Conservation (phyloP, 2,797 vertebrate species). For the Melanitta fusca region DNA sequence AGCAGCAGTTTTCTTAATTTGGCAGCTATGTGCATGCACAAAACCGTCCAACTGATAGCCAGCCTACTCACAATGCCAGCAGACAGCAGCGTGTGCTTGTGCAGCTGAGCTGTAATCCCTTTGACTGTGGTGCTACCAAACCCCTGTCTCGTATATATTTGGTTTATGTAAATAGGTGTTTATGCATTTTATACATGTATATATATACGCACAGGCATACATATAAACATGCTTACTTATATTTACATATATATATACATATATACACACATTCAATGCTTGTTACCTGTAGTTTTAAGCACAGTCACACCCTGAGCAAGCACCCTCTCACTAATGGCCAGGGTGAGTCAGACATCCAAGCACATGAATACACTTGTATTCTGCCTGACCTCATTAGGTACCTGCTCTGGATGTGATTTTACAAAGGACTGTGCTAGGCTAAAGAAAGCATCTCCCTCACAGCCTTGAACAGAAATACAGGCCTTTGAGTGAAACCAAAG, state of each 20-base stretch:
- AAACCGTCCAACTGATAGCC: neutral
- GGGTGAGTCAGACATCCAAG: neutral
- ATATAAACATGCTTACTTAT: neutral
- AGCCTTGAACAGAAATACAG: neutral
- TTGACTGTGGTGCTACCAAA: neutral
- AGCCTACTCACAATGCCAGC: neutral
- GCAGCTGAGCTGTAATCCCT: neutral
- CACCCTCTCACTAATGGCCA: neutral
- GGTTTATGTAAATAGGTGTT: neutral
- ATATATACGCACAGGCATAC: neutral
- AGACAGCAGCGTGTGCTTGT: neutral
- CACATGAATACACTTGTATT: neutral
- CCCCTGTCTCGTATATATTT: neutral
- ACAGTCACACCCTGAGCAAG: neutral
- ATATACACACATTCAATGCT: neutral
- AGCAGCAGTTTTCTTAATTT: neutral
- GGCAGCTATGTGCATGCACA: neutral
- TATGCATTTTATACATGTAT: fast-evolving
- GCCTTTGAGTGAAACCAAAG: neutral
- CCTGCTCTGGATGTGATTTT: neutral
- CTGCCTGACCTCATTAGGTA: slow-evolving; percentile 13
- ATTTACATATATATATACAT: neutral
- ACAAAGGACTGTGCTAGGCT: neutral
- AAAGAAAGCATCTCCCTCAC: neutral
- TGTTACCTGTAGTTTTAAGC: neutral